These are phyloP conservation scores for Halichoeres trimaculatus DNA, from an alignment of 2,113 vertebrate genomes.

Conservation along the genomic window DNA sequence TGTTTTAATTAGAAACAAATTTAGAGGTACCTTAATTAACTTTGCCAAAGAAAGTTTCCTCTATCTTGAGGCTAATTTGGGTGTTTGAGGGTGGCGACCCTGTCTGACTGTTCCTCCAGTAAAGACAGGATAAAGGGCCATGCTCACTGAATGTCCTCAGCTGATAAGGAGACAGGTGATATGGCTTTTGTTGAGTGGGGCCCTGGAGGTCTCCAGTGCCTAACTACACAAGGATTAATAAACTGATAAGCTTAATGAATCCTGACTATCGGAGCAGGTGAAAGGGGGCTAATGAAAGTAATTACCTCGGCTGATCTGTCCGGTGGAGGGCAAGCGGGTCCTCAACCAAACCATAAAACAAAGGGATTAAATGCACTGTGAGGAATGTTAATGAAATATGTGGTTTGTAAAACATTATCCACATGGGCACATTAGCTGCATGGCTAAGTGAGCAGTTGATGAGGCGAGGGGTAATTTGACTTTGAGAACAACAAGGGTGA, in stretches of 20 bases:
- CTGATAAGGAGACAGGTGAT: slow-evolving; percentile 44
- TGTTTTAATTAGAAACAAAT: slow-evolving; percentile 15
- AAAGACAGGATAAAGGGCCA: slow-evolving; percentile 11
- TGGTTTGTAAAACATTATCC: slow-evolving; percentile 35
- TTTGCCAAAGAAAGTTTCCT: slow-evolving; percentile 28
- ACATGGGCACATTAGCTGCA: slow-evolving; percentile 9
- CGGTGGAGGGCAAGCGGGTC: slow-evolving; percentile 19
- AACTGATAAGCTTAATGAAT: slow-evolving; percentile 67
- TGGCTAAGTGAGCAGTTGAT: slow-evolving; percentile 1
- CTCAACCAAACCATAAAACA: slow-evolving; percentile 34
- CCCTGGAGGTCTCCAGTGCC: slow-evolving; percentile 26
- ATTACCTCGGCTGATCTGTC: slow-evolving; percentile 55
- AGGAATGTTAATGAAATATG: slow-evolving; percentile 30
- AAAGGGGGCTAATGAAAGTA: slow-evolving; percentile 58
- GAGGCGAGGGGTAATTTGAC: slow-evolving; percentile 8
- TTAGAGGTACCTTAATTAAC: slow-evolving; percentile 21
- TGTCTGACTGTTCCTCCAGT: slow-evolving; percentile 2
- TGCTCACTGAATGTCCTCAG: slow-evolving; percentile 7
- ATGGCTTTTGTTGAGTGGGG: slow-evolving; percentile 30
- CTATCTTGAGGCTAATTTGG: slow-evolving; percentile 16
- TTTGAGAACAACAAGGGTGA: slow-evolving; percentile 23
- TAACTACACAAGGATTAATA: slow-evolving; percentile 67
- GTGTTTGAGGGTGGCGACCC: slow-evolving; percentile 16
- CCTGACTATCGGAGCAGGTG: slow-evolving; percentile 48
- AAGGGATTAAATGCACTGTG: slow-evolving; percentile 17